Evolutionary conservation across 2,797 vertebrate genomes (phyloP).

Genomic region (Trachops cirrhosus): DNA sequence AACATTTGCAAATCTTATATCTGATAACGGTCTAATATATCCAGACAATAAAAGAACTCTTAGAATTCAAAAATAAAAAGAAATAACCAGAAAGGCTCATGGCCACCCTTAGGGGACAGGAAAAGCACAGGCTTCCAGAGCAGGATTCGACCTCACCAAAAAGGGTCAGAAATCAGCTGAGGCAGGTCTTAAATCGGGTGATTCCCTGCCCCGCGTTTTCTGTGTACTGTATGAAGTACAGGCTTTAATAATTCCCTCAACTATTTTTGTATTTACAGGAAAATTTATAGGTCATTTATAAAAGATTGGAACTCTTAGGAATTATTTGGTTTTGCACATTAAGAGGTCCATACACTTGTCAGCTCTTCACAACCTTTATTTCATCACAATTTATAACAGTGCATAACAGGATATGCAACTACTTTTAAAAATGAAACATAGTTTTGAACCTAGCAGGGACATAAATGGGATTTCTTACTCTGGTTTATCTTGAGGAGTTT

Average conservation of each 20-base stretch:
- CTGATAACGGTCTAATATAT: background rate
- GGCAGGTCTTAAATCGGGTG: conserved; percentile 57
- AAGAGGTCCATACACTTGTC: conserved; percentile 73
- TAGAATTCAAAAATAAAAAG: background rate
- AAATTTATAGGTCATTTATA: conserved; percentile 85
- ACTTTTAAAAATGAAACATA: conserved; percentile 41
- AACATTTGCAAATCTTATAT: background rate
- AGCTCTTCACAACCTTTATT: conserved; percentile 60
- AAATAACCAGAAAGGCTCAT: conserved; percentile 14
- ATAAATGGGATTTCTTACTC: conserved; percentile 63
- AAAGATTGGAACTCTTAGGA: conserved; percentile 79
- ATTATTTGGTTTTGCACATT: conserved; percentile 88
- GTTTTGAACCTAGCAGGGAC: conserved; percentile 50
- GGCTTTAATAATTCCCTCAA: conserved; percentile 81
- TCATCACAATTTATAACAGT: conserved; percentile 48
- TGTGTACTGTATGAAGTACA: conserved; percentile 74
- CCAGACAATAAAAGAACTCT: background rate
- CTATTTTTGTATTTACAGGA: conserved; percentile 83
- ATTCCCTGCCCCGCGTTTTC: conserved; percentile 22
- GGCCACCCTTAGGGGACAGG: background rate
- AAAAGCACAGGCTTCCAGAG: conserved; percentile 37
- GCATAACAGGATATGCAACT: conserved; percentile 41
- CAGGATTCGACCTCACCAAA: background rate
- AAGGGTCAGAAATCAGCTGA: background rate
- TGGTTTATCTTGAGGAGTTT: conserved; percentile 63